Evolutionary conservation across 2,888 invertebrate species (phyloP), one percentile per base, ranked within the genome.

Genomic region (Ischnus inquisitorius): DNA sequence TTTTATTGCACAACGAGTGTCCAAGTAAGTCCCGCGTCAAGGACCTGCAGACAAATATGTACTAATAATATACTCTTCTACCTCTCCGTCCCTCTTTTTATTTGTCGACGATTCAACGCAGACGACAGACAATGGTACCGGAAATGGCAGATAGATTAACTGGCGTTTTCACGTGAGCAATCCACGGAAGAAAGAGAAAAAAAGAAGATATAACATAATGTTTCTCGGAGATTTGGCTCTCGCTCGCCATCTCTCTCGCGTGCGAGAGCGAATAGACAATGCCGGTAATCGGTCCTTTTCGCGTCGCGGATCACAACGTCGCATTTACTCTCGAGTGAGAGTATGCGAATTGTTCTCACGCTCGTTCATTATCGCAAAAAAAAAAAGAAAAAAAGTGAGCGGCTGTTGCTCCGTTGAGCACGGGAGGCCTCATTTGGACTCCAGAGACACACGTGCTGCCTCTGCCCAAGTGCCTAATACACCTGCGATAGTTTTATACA

Each of bases 271-370:
- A 75, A 41, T n/a, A 51, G 54, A 76, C 76, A 67, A 67, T 67
- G 76, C 16, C 2, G 43, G 28, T 65, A 76, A 76, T 67, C 76
- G 76, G 39, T 51, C 64, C 75, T 76, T 76, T 76, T 46, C 46
- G 46, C 8, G 34, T 54, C 25, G 43, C 34, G 48, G 34, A 62
- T 34, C 46, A 16, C 65, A 65, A 54, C 51, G 10, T 19, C 25
- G 48, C 14, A 48, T 68, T 51, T 57, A 43, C 41, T 68, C 48
- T 28, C 81, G 82, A 90, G 89, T 87, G 88, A 89, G 89, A 90
- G 90, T 89, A 89, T 89, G 89, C 88, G 89, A 90, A 89, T 88
- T 81, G 64, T 89, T 91, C 90, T 88, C 90, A 90, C 88, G 87
- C 82, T 85, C 82, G 76, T 85, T 83, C 82, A 87, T 87, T 87